Evolutionary conservation across 2,888 invertebrate species (phyloP).

Genomic region (Lucinisca nassula): DNA sequence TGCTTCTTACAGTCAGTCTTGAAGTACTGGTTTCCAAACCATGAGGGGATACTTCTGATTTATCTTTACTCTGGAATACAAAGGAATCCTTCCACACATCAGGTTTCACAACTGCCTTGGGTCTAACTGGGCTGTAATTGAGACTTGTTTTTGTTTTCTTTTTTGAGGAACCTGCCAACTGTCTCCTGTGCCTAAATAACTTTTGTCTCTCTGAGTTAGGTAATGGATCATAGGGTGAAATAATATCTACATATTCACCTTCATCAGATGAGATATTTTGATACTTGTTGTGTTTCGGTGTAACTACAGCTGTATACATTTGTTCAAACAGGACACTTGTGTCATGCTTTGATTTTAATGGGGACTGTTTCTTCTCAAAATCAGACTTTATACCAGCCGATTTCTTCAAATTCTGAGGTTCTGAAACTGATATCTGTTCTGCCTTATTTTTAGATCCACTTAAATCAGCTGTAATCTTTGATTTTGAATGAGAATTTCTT

Average conservation of each 20-base stretch:
- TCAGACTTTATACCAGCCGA: no score
- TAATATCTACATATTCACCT: constrained; percentile 42
- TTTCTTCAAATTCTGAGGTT: no score
- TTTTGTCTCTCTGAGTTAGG: background rate
- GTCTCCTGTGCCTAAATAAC: background rate
- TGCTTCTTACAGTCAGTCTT: no score
- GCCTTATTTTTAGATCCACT: no score
- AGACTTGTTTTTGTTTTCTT: background rate
- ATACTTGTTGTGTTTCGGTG: background rate
- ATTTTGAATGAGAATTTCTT: no score
- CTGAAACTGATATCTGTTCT: no score
- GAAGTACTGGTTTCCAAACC: no score
- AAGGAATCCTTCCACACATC: background rate
- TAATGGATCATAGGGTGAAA: constrained; percentile 36
- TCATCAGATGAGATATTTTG: constrained; percentile 8
- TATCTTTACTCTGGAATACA: background rate
- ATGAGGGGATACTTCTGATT: no score
- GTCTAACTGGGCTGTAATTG: background rate
- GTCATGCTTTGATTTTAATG: no score
- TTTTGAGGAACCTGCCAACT: background rate
- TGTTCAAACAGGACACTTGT: no score
- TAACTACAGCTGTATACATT: background rate
- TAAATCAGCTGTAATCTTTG: no score
- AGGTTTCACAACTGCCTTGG: background rate
- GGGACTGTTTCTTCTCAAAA: no score